Conservation (phyloP, 2,113 vertebrate species). For the Calidris pygmaea region DNA sequence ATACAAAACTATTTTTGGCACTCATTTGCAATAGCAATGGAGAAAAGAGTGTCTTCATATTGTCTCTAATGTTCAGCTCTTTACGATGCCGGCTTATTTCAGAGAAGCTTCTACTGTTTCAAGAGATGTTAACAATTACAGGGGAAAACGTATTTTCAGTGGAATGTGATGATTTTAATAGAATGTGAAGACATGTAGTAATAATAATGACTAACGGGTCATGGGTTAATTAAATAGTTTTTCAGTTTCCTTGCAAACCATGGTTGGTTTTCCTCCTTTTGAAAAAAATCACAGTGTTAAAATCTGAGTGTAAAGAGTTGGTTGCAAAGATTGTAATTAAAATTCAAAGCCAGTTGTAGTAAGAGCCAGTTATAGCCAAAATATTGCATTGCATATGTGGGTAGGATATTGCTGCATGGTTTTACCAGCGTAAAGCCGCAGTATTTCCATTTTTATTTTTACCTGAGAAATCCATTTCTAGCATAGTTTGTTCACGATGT, state of each 20-base stretch:
- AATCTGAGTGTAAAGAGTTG: not conserved
- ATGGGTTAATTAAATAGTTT: not conserved
- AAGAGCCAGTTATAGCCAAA: not conserved
- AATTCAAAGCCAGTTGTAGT: not conserved
- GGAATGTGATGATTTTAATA: not conserved
- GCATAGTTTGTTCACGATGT: not conserved
- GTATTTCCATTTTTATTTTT: not conserved
- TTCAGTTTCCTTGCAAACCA: not conserved
- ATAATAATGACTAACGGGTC: not conserved
- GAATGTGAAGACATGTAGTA: not conserved
- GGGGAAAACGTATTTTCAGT: not conserved
- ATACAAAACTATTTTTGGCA: not conserved
- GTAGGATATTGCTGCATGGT: not conserved
- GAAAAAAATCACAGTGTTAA: not conserved
- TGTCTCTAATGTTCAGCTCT: not conserved
- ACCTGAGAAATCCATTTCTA: slow-evolving; percentile 25
- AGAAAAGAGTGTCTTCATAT: not conserved
- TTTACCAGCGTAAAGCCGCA: not conserved
- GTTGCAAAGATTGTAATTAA: not conserved
- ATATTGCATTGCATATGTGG: not conserved
- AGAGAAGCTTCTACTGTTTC: not conserved
- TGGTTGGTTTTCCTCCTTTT: not conserved
- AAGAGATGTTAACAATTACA: not conserved
- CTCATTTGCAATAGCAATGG: not conserved
- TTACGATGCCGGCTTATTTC: not conserved